Percentiles rank a stretch among this genome's conserved stretches.
Conservation (phyloP, 2,113 vertebrate genomes). For the Myiozetetes cayanensis region DNA sequence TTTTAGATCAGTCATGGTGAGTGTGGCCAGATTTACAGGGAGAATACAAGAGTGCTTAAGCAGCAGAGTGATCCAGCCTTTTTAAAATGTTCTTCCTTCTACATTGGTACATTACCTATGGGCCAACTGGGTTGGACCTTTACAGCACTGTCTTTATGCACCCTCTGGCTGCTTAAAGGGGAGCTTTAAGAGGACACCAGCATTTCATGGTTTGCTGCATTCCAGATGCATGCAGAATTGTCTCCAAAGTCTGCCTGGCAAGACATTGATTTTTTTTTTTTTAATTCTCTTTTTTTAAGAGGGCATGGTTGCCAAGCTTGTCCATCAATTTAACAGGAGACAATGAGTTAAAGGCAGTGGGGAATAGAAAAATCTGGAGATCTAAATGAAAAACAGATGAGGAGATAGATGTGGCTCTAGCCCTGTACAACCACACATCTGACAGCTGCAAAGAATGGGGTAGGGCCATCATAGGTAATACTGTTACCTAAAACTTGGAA, state of each 20-base stretch:
- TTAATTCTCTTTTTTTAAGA: not conserved
- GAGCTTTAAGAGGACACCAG: not conserved
- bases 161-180: not conserved
- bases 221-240: not conserved
- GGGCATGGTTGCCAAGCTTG: conserved; percentile 15
- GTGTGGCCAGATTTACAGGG: conserved; percentile 71
- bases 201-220: not conserved
- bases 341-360: not conserved
- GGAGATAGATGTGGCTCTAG: not conserved
- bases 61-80: conserved; percentile 47
- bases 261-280: not conserved
- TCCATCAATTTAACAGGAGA: not conserved
- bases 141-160: not conserved
- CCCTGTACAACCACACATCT: not conserved
- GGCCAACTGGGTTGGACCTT: not conserved
- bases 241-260: not conserved
- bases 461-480: not conserved
- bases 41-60: conserved; percentile 58
- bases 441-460: not conserved
- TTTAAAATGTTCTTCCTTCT: conserved; percentile 54
- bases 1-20: conserved; percentile 75
- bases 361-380: not conserved
- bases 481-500: not conserved
- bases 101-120: conserved; percentile 27
- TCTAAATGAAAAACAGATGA: not conserved